phyloP scores from a whole-genome alignment of 2,888 invertebrate genomes.

The Aphidius colemani region DNA sequence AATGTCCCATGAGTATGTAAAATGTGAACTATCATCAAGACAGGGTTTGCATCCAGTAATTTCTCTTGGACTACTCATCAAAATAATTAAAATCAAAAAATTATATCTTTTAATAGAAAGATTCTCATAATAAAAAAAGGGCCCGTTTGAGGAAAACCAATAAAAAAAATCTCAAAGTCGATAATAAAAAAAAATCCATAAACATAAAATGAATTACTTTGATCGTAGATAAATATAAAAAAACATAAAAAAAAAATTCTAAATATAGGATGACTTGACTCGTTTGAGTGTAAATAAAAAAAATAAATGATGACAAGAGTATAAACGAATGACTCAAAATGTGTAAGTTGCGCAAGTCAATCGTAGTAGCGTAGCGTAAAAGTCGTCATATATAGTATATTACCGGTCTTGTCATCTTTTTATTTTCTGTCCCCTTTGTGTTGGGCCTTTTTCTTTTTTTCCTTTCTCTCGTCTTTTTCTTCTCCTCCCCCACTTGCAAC shows the following conservation, averaged over 20 bases:
- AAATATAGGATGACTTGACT: neutral
- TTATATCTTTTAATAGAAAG: no score
- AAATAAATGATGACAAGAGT: no score
- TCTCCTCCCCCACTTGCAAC: slow-evolving; percentile 33
- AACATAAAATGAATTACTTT: no score
- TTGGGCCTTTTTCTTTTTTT: slow-evolving; percentile 26
- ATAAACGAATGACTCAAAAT: slow-evolving; percentile 19
- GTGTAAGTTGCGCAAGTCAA: slow-evolving; percentile 28
- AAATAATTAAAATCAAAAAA: no score
- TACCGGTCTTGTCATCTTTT: slow-evolving; percentile 31
- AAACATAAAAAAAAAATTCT: neutral
- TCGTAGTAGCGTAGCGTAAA: slow-evolving; percentile 49
- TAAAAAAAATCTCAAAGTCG: no score
- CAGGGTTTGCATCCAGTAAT: no score
- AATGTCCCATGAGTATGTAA: no score
- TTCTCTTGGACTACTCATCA: no score
- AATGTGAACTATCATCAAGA: no score
- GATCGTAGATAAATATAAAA: neutral
- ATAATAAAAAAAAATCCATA: no score
- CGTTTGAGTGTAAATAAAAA: neutral
- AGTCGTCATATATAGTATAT: slow-evolving; percentile 17
- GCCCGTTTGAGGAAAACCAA: no score
- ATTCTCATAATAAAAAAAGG: no score
- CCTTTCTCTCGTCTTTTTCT: slow-evolving; percentile 24
- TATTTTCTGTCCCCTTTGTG: slow-evolving; percentile 32